Evolutionary conservation across 2,113 vertebrate species (phyloP), one percentile per base, ranked within the genome.

Genomic region (Dendropsophus ebraccatus): DNA sequence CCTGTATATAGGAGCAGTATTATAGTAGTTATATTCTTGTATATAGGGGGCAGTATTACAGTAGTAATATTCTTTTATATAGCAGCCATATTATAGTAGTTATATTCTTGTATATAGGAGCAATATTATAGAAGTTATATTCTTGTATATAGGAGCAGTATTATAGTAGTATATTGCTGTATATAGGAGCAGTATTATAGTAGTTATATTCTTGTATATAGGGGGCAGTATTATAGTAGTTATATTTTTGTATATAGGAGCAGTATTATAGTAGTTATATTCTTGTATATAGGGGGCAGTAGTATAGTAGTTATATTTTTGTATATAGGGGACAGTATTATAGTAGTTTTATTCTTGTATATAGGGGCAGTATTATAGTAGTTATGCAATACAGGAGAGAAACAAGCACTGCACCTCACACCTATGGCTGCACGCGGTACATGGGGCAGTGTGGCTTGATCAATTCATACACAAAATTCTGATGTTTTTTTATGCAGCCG

Each of bases 131-230:
- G 41, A 5, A 41, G 41, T 41, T 41, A 41, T 41, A 41, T 41
- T 41, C 41, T 41, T 41, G 41, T 8, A 41, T 8, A 41, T 41
- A 41, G 41, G 41, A 8, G 8, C 41, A 41, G 41, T 41, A 41
- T 41, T 41, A 41, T 41, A 41, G 41, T 41, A 41, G 41, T 41
- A 41, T 41, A 41, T 41, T 41, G 4, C 8, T 41, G 41, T 41
- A 41, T 41, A 41, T 41, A 41, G 67, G n/a, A 17, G 30, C 7
- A 70, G 32, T 70, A 37, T 70, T 37, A 70, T 70, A 70, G 67
- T 70, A 70, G 32, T 37, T 70, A 70, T 70, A 70, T 37, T 70
- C 32, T 70, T 70, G 67, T 70, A 70, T 19, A 70, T 37, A 70
- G 9, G 58, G 1, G n/a, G 8, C 11, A 28, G 58, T 60, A 60